These are phyloP conservation scores for Ganaspis sp. DNA, from an alignment of 1,140 invertebrate genomes.

Conservation along the genomic window DNA sequence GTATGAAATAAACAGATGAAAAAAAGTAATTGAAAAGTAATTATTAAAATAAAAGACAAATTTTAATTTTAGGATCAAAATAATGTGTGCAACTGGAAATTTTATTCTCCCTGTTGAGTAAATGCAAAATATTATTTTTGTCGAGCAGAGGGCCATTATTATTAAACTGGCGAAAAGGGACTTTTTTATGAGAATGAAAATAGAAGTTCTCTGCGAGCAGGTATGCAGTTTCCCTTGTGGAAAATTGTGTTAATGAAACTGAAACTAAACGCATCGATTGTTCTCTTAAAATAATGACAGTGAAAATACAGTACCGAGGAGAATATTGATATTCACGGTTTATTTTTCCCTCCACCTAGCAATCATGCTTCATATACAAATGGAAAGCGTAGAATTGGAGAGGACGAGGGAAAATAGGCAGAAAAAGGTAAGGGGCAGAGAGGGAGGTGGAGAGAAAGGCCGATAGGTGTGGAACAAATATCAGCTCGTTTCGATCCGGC, in stretches of 20 bases:
- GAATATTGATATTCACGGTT: conserved; percentile 10
- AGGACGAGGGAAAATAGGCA: conserved; percentile 1
- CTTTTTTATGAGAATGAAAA: background rate
- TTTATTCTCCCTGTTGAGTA: background rate
- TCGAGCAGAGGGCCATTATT: background rate
- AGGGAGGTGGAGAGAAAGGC: conserved; percentile 11
- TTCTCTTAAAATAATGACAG: background rate
- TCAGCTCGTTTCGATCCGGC: conserved; percentile 23
- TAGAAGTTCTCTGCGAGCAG: background rate
- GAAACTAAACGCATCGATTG: background rate
- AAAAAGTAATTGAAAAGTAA: too few relatives aligned
- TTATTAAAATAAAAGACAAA: too few relatives aligned
- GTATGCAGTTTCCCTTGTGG: background rate
- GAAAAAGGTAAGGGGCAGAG: background rate
- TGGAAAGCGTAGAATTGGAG: background rate
- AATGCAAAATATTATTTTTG: background rate
- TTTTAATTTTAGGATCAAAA: background rate
- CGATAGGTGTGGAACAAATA: conserved; percentile 23
- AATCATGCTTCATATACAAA: conserved; percentile 4
- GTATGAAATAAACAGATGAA: too few relatives aligned
- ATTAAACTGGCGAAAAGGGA: background rate
- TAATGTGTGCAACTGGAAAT: background rate
- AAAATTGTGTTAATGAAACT: conserved; percentile 19
- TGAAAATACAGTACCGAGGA: background rate
- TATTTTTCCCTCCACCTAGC: background rate